Evolutionary conservation across 2,888 invertebrate genomes (phyloP), one percentile per base, ranked within the genome.

Genomic region (Ichneumon xanthorius): DNA sequence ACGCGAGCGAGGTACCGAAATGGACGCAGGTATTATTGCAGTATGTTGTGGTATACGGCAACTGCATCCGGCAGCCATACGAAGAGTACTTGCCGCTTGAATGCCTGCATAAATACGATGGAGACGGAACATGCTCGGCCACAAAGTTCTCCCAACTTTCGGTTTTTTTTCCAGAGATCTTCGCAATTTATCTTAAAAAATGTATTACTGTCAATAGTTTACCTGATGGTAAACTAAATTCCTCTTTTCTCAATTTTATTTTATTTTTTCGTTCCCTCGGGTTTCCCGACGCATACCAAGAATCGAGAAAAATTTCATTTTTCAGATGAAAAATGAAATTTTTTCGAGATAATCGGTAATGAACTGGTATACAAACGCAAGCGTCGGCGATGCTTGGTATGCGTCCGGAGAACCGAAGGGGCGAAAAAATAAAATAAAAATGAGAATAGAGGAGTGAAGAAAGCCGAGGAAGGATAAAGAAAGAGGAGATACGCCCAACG

Each of bases 401-500:
- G 50, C 53, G 16, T 19, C 63, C 22, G 50, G 5, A n/a, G 14
- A 22, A 37, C 30, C 26, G 26, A 45, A 14, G 45, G 45, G 4
- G 14, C 45, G 22, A 79, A 71, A 45, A 71, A 67, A 53, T 22
- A 63, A 22, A 40, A 80, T 9, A 19, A 50, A 76, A 58, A 70
- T n/a, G 58, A 70, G 37, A 50, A 63, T 16, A 65, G 30, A 63
- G 16, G 30, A 63, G 61, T 33, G 61, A 63, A 63, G 61, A 33
- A 63, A 63, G 61, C n/a, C 40, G 50, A 33, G 70, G 75, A n/a
- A 61, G 40, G 73, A 53, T 30, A 67, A n/a, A 50, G 71, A 67
- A 71, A 61, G 73, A 58, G 67, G 65, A 84, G 80, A 61, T 79
- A 76, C 86, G 85, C 79, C 86, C 82, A 86, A 76, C 73, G 84